A percentile compares a stretch with the other conserved stretches of the same genome.
phyloP scores from a whole-genome alignment of 2,888 invertebrate species.

The Lydus trimaculatus region DNA sequence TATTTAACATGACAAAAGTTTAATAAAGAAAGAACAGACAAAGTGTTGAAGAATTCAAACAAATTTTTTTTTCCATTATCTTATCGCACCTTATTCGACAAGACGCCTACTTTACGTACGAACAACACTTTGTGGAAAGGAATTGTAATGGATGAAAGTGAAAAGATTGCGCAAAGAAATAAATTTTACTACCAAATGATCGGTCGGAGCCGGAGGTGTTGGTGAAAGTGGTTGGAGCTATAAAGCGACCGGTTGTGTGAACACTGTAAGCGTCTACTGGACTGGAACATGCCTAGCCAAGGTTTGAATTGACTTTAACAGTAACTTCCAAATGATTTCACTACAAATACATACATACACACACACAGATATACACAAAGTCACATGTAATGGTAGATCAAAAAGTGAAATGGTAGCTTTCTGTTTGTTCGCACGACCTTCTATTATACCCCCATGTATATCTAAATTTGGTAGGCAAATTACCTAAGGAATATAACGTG shows the following conservation, averaged over 20 bases:
- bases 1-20: constrained; percentile 33
- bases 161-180: constrained; percentile 36
- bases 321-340: constrained; percentile 47
- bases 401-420: constrained; percentile 38
- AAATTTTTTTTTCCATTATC: constrained; percentile 33
- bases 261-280: constrained; percentile 39
- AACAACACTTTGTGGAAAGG: constrained; percentile 27
- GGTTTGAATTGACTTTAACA: constrained; percentile 43
- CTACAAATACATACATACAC: constrained; percentile 32
- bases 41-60: constrained; percentile 26
- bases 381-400: constrained; percentile 28
- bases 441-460: constrained; percentile 27
- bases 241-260: constrained; percentile 35
- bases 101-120: constrained; percentile 19
- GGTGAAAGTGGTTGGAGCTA: constrained; percentile 36
- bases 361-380: background rate
- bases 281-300: constrained; percentile 41
- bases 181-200: constrained; percentile 46
- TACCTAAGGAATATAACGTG: constrained; percentile 11
- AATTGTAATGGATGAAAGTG: constrained; percentile 14
- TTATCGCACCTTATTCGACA: constrained; percentile 33
- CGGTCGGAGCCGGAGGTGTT: constrained; percentile 15
- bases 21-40: constrained; percentile 26
- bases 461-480: constrained; percentile 33
- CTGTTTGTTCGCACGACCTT: constrained; percentile 42